Conservation (phyloP, 2,797 vertebrate genomes). For the Champsocephalus gunnari region DNA sequence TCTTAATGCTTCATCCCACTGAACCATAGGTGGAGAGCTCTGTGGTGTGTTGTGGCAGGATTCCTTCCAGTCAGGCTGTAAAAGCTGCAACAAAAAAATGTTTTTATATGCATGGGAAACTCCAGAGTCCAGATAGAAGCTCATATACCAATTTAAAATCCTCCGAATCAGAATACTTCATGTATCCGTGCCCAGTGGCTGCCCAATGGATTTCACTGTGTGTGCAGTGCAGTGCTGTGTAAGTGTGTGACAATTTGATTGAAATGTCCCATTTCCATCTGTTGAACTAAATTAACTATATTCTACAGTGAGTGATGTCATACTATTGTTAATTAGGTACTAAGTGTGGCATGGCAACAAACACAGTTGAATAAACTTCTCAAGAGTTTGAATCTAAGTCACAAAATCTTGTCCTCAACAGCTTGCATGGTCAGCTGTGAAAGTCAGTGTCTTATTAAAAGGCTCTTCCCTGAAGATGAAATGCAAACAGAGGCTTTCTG, state of each 20-base stretch:
- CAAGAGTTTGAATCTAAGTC: neutral
- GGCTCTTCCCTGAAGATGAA: constrained; percentile 31
- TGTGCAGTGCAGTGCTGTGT: no score
- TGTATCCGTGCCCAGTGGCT: neutral
- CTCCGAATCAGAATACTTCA: neutral
- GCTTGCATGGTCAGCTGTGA: constrained; percentile 28
- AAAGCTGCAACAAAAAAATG: neutral
- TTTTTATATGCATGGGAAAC: constrained; percentile 13
- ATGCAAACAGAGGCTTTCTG: constrained; percentile 43
- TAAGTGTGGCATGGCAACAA: neutral
- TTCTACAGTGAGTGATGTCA: no score
- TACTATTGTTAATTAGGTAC: neutral
- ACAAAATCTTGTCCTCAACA: constrained; percentile 3
- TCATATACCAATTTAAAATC: neutral
- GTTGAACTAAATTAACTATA: no score
- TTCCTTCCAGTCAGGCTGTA: constrained; percentile 52
- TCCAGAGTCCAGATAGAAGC: constrained; percentile 12
- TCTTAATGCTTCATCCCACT: constrained; percentile 57
- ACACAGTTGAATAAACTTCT: neutral
- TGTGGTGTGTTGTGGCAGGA: constrained; percentile 22
- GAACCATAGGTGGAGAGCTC: constrained; percentile 52
- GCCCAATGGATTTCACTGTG: no score
- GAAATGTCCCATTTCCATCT: no score
- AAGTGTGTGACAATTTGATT: no score
- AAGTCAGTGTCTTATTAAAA: constrained; percentile 20